These are phyloP conservation scores for Gerosis bhagava DNA, from an alignment of 2,888 invertebrate genomes.

Conservation along the genomic window DNA sequence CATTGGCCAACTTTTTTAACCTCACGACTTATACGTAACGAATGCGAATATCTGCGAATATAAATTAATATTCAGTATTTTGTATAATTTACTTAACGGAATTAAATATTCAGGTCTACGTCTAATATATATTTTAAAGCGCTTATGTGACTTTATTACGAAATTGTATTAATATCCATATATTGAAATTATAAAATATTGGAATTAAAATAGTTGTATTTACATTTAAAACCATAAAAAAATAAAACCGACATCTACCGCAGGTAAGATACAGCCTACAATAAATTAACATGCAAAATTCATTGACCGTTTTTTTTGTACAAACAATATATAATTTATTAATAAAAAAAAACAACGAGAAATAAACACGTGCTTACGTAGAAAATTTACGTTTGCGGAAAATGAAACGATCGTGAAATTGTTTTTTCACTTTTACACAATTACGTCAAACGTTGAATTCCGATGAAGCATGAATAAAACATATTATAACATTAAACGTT, in stretches of 20 bases:
- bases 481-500: neutral
- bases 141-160: conserved; percentile 12
- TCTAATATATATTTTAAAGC: too few species aligned
- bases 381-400: conserved; percentile 15
- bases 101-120: too few species aligned
- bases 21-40: conserved; percentile 10
- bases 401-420: conserved; percentile 19
- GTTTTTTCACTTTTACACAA: conserved; percentile 11
- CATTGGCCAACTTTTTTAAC: conserved; percentile 14
- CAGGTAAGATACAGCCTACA: too few species aligned
- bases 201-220: neutral
- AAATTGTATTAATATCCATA: too few species aligned
- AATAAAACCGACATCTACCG: too few species aligned
- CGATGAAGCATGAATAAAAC: neutral
- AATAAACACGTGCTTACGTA: conserved; percentile 2
- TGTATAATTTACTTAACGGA: too few species aligned
- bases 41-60: conserved; percentile 8
- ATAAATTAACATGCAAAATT: conserved; percentile 2
- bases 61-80: conserved; percentile 16
- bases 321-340: too few species aligned
- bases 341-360: neutral
- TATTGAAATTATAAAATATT: conserved; percentile 6
- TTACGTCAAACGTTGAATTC: conserved; percentile 5
- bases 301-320: conserved; percentile 1
- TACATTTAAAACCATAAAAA: too few species aligned